Conservation (phyloP, 2,797 vertebrate species). For the Acomys russatus region DNA sequence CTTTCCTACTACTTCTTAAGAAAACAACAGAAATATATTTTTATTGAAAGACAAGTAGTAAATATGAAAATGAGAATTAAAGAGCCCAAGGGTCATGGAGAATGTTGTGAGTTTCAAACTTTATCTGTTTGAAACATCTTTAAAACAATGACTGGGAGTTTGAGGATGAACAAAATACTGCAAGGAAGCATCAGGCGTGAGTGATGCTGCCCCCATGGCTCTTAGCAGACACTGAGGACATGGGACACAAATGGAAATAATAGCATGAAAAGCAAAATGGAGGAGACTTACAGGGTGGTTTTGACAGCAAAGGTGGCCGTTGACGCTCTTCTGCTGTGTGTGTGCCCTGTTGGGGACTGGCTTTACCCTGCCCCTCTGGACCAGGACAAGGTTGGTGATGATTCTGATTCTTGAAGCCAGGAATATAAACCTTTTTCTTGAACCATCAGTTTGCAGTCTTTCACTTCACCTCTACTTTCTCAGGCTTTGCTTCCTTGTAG, state of each 20-base stretch:
- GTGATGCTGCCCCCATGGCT: not conserved
- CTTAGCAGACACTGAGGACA: not conserved
- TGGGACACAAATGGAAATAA: not conserved
- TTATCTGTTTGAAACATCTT: not conserved
- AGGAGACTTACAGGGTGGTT: not conserved
- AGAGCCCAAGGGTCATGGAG: not conserved
- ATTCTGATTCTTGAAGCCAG: not conserved
- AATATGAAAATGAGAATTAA: not conserved
- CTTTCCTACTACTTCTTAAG: slow-evolving; percentile 38
- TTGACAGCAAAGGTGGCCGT: not conserved
- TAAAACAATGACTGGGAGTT: not conserved
- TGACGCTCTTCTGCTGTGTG: fast-evolving
- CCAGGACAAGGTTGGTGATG: not conserved
- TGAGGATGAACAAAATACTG: not conserved
- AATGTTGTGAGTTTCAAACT: slow-evolving; percentile 31
- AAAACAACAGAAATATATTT: slow-evolving; percentile 1
- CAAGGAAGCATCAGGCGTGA: not conserved
- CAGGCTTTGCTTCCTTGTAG: not conserved
- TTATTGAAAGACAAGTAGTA: slow-evolving; percentile 8
- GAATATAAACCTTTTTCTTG: not conserved
- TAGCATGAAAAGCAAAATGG: no score
- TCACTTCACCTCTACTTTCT: not conserved
- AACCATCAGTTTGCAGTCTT: not conserved
- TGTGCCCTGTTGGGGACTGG: fast-evolving
- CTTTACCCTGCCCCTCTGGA: not conserved